Base-by-base conservation (phyloP, 64 coral and sea anemone species). In the Dendrophyllia cribrosa region DNA sequence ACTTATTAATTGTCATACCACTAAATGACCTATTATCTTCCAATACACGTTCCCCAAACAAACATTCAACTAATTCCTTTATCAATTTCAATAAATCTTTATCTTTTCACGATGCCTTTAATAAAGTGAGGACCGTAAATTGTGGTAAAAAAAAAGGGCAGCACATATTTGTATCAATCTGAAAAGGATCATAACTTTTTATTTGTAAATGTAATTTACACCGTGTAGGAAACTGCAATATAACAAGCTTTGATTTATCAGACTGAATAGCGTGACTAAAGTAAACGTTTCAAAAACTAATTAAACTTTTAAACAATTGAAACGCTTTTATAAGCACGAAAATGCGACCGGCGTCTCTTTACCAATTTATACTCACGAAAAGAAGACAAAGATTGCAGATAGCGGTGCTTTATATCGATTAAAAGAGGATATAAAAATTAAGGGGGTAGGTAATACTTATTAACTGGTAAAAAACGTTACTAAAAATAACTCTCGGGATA, bases 281-380 rank as follows among this genome's bases (percentile, higher is more conserved):
- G 44, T 23, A 84, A 50, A 47, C 62, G 51, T 67, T 50, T 68
- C 16, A 24, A 17, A 68, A 66, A 47, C 46, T 66, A 84, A 84
- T 84, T 63, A 84, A 68, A 68, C 6, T 84, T 68, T 84, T 48
- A 51, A 83, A 83, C 79, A 66, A 21, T 66, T 2, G 9, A 22
- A 43, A 7, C 4, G 34, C 19, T 47, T n/a, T 25, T 77, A 46
- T 50, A 7, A 23, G 63, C 43, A 6, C 8, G n/a, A 50, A 84
- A 84, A 51, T 84, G 25, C 9, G 19, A 68, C 21, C 80, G 80
- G 61, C 43, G 20, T 7, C 46, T 68, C 47, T 84, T 84, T 21
- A 3, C 9, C 0, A 68, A 51, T 67, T 82, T 63, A 47, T 51
- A n/a, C 10, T 67, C 44, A 46, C 15, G 10, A 50, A 21, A 68